These are phyloP conservation scores for Amphipoea lucens DNA, from an alignment of 2,888 invertebrate species.

Conservation along the genomic window DNA sequence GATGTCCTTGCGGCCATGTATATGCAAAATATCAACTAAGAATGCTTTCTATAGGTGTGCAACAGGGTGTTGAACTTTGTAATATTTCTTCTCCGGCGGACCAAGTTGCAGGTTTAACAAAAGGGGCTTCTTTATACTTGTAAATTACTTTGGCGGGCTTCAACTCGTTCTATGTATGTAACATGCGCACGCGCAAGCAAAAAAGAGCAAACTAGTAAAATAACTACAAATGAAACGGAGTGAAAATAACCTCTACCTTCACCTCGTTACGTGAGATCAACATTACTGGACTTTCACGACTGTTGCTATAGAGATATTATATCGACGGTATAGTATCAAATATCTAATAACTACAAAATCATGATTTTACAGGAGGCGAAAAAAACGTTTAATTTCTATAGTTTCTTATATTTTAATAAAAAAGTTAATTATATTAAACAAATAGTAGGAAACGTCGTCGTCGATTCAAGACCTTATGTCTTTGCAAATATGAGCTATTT, in stretches of 20 bases:
- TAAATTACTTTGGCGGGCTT: neutral
- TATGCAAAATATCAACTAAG: neutral
- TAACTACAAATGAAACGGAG: neutral
- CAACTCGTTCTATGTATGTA: neutral
- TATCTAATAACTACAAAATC: no score
- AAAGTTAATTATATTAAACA: no score
- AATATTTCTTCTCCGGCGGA: neutral
- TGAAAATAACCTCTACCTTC: conserved; percentile 27
- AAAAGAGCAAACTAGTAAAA: neutral
- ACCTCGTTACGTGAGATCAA: conserved; percentile 2
- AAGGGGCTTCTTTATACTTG: neutral
- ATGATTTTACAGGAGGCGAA: no score
- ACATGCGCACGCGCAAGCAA: neutral
- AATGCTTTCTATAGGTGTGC: neutral
- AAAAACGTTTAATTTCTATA: no score
- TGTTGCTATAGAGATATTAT: conserved; percentile 10
- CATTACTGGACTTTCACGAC: conserved; percentile 27
- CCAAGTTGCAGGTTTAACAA: neutral
- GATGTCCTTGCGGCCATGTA: no score
- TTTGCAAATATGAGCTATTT: no score
- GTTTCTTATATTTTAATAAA: no score
- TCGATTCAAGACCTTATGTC: no score
- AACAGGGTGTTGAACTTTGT: neutral
- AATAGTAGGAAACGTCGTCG: no score
- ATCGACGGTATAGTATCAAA: no score